These are phyloP conservation scores for Branchipolynoe longqiensis DNA, from an alignment of 2,888 invertebrate species.

Conservation along the genomic window DNA sequence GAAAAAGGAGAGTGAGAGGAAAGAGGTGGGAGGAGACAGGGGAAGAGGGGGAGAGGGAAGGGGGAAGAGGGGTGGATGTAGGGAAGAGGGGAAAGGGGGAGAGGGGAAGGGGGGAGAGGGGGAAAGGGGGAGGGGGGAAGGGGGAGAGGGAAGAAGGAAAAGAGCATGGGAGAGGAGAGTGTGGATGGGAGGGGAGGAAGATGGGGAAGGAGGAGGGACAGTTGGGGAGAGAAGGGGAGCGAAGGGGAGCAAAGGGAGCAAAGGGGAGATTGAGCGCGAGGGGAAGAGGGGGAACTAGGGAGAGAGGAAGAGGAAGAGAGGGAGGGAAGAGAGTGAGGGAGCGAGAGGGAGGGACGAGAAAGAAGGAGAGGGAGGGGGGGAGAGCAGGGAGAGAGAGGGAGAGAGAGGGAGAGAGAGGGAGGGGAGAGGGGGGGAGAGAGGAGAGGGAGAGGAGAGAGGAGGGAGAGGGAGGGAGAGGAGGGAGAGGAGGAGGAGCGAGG, in stretches of 20 bases:
- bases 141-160: background rate
- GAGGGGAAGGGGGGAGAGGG: background rate
- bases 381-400: background rate
- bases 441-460: background rate
- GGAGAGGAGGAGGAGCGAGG: background rate
- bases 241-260: background rate
- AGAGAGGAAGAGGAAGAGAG: background rate
- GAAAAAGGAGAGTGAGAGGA: no score
- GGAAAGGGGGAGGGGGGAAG: background rate
- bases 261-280: background rate
- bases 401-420: background rate
- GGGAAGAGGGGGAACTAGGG: background rate
- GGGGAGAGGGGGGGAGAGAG: background rate
- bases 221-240: background rate
- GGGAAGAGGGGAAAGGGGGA: background rate
- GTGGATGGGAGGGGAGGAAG: no score
- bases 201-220: background rate
- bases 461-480: background rate
- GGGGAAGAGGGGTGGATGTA: background rate
- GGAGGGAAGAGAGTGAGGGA: background rate
- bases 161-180: no score
- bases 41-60: no score
- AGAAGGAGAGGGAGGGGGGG: background rate
- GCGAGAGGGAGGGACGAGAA: background rate
- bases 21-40: no score